A percentile compares a stretch with the other conserved stretches of the same genome.
These are phyloP conservation scores for Hyaena hyaena DNA, from an alignment of 2,113 vertebrate genomes.

Conservation along the genomic window DNA sequence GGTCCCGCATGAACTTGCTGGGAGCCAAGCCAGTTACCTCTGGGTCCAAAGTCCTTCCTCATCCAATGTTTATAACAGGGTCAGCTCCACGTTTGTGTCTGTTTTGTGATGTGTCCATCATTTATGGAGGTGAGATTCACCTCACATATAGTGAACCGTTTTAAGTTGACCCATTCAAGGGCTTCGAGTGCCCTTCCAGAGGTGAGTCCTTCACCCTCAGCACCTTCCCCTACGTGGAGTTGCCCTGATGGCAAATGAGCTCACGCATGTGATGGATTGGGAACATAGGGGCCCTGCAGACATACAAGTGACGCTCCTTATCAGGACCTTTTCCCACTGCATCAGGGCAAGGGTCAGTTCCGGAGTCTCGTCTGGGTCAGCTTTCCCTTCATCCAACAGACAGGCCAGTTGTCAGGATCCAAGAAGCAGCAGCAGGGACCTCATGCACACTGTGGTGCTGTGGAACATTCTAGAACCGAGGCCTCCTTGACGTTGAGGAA, in stretches of 20 bases:
- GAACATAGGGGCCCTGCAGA: neutral
- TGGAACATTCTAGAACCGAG: neutral
- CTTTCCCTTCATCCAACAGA: neutral
- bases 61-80: too few species aligned
- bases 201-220: neutral
- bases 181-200: neutral
- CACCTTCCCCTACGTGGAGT: too few species aligned
- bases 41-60: neutral
- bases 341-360: neutral
- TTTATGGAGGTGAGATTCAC: neutral
- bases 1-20: neutral
- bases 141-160: neutral
- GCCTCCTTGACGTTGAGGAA: neutral
- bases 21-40: neutral
- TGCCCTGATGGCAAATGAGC: neutral
- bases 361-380: too few species aligned
- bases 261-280: neutral
- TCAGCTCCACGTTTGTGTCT: fast-evolving
- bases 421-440: neutral
- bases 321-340: neutral
- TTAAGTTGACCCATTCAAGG: neutral
- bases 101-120: neutral
- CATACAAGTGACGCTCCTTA: neutral
- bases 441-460: fast-evolving
- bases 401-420: fast-evolving